Percentiles rank a stretch among this genome's conserved stretches.
Conservation (phyloP, 64 coral and sea anemone genomes). For the Catalaphyllia jardinei region DNA sequence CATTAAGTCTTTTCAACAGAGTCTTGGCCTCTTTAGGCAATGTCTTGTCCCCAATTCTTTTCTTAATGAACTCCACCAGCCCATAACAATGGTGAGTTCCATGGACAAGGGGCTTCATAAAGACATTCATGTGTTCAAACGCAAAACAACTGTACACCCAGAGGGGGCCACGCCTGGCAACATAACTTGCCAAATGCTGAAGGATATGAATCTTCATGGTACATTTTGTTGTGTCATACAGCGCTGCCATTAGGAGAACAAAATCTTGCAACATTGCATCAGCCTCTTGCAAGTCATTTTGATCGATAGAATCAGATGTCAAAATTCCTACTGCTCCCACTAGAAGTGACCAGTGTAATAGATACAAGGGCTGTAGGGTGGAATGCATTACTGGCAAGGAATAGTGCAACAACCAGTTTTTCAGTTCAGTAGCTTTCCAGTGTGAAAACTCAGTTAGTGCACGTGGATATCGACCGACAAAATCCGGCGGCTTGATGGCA, state of each 20-base stretch:
- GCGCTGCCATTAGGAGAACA: constrained; percentile 54
- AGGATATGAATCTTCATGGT: too few relatives aligned
- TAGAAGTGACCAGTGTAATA: constrained; percentile 62
- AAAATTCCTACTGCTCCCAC: constrained; percentile 56
- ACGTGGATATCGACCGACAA: constrained; percentile 37
- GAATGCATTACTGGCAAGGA: constrained; percentile 23
- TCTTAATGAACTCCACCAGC: constrained; percentile 6
- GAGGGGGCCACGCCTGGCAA: constrained; percentile 47
- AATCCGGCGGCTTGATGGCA: constrained; percentile 63
- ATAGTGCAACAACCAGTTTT: constrained; percentile 63
- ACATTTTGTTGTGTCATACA: too few relatives aligned
- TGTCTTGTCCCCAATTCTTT: constrained; percentile 3
- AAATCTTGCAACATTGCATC: constrained; percentile 61
- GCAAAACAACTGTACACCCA: constrained; percentile 76
- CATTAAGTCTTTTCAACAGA: constrained; percentile 53
- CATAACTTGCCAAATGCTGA: constrained; percentile 49
- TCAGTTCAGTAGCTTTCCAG: constrained; percentile 73
- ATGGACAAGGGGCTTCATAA: too few relatives aligned
- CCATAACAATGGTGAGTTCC: constrained; percentile 47
- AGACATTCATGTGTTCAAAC: constrained; percentile 65
- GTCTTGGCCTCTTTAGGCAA: constrained; percentile 39
- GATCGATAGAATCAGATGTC: constrained; percentile 49
- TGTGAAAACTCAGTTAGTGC: constrained; percentile 39
- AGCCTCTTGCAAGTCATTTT: constrained; percentile 24
- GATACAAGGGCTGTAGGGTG: constrained; percentile 36